Evolutionary conservation across 1,140 invertebrate species (phyloP), one percentile per base, ranked within the genome.

Genomic region (Palaemon carinicauda): DNA sequence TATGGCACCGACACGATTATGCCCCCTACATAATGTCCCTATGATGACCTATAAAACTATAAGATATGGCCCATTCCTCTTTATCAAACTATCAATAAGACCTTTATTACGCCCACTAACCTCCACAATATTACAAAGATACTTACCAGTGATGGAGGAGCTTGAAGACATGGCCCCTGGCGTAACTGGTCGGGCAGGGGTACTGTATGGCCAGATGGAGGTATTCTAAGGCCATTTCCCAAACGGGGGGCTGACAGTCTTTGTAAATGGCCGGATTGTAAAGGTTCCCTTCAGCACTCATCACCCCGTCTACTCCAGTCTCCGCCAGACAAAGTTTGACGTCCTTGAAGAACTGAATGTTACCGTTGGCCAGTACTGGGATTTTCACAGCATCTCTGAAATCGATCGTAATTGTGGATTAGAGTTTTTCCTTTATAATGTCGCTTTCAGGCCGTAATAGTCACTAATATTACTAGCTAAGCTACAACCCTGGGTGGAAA

Each of bases 361-460:
- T 99, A 7, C 98, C 98, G 93, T 99, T 99, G 7, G 98, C 97
- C 91, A 99, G 95, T 86, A 99, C 96, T 29, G 98, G 98, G 90
- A 99, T 96, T 82, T 94, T 95, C 10, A 99, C 94, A 82, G 94
- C 94, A 88, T 97, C 93, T 90, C 97, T 98, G 90, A 69, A 92
- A 93, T 87, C n/a, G n/a, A n/a, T n/a, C n/a, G n/a, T n/a, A n/a
- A n/a, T n/a, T n/a, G n/a, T n/a, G n/a, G n/a, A n/a, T n/a, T n/a
- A n/a, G n/a, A n/a, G n/a, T n/a, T n/a, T n/a, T n/a, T n/a, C n/a
- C n/a, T n/a, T n/a, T n/a, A n/a, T n/a, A n/a, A n/a, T n/a, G n/a
- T n/a, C n/a, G n/a, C n/a, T n/a, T n/a, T n/a, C n/a, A n/a, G n/a
- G n/a, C n/a, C n/a, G n/a, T n/a, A n/a, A n/a, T n/a, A n/a, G n/a